phyloP scores from a whole-genome alignment of 2,888 invertebrate species.

The Helicoverpa assulta region DNA sequence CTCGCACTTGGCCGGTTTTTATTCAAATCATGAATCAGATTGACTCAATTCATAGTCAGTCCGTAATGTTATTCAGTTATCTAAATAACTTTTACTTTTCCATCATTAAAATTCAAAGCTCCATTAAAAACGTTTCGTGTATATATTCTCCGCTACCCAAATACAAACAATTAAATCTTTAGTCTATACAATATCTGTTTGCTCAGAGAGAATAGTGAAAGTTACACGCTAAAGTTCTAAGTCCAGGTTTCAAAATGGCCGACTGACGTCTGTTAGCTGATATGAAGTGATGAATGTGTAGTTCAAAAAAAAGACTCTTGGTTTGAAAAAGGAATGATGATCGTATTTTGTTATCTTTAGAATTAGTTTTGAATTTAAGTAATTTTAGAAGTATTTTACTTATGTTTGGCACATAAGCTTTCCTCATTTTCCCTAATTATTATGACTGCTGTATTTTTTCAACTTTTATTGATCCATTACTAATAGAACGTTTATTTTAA shows the following conservation, averaged over 20 bases:
- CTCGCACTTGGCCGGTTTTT: no score
- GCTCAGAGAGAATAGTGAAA: conserved; percentile 43
- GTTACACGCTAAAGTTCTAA: conserved; percentile 25
- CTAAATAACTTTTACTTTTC: not conserved
- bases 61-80: not conserved
- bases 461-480: no score
- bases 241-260: conserved; percentile 29
- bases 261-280: conserved; percentile 8
- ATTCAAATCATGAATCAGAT: no score
- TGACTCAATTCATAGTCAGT: no score
- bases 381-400: not conserved
- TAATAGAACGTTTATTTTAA: no score
- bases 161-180: conserved; percentile 7
- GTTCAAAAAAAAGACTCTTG: conserved; percentile 9
- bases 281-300: not conserved
- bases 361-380: not conserved
- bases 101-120: not conserved
- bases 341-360: not conserved
- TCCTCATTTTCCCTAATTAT: no score
- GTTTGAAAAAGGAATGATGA: conserved; percentile 10
- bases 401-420: no score
- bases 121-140: not conserved
- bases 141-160: conserved; percentile 3
- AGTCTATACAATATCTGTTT: conserved; percentile 16
- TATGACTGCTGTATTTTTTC: no score